Base-by-base conservation (phyloP, 2,888 invertebrate genomes). In the Scaptomyza cyrtandrae region DNA sequence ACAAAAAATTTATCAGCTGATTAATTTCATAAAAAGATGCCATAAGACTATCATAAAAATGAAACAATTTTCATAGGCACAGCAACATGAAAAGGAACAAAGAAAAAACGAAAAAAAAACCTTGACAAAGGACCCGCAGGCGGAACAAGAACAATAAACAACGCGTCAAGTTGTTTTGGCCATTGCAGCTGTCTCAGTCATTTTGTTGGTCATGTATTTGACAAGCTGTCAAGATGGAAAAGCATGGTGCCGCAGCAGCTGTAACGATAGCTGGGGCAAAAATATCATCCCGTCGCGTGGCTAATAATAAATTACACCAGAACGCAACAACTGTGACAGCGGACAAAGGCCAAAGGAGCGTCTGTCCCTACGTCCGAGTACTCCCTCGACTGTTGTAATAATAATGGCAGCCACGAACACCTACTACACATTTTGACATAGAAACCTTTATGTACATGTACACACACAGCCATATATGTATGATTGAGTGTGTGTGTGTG, bases 251-350 rank as follows among this genome's bases (percentile, higher is more conserved):
- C 37, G 46, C 14, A 19, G 24, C 5, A 19, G 67, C 16, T 41
- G 27, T 19, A 54, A 31, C 10, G 14, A 54, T 46, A 60, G 64
- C 77, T 76, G 24, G 19, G 2, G 19, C 19, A 2, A 19, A 19
- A 19, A 2, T 19, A 19, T 19, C 19, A 19, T 19, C 19, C 19
- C 19, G 19, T 19, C 75, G 24, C 48, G 65, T 57, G 72, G 70
- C 72, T 77, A 78, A 86, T 86, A 86, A 86, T 86, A 86, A 88
- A 80, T 88, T 75, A 41, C 3, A 80, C 62, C 71, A 63, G 61
- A 69, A 72, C 58, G 62, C 65, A 64, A 44, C 60, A 70, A 70
- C 69, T 61, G 70, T 82, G 85, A 76, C 79, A 74, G 82, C 86
- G 70, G 75, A 75, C 82, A 87, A 75, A 84, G 77, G 69, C 57